Evolutionary conservation across 2,888 invertebrate species (phyloP).

Genomic region (Sphecodes monilicornis): DNA sequence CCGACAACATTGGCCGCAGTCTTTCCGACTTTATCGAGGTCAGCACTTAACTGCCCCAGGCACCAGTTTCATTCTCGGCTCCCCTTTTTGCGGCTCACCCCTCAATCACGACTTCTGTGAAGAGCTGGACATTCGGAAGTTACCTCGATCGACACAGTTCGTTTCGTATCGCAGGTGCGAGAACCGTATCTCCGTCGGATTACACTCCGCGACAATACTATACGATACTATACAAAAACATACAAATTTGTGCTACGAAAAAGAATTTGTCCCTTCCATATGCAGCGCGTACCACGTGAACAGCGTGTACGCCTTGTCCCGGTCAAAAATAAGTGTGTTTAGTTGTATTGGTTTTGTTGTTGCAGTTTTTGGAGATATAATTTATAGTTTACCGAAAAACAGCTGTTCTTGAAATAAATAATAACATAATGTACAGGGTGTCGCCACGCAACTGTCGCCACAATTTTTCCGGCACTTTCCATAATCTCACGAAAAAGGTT

Average conservation of each 20-base stretch:
- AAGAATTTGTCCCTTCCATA: neutral
- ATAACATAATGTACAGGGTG: too few species aligned
- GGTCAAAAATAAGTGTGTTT: too few species aligned
- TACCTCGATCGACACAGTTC: constrained; percentile 52
- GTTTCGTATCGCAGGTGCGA: constrained; percentile 22
- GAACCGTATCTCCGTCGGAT: neutral
- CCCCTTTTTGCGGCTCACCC: constrained; percentile 26
- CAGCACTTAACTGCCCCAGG: constrained; percentile 30
- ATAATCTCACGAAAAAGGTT: too few species aligned
- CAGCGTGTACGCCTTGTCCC: too few species aligned
- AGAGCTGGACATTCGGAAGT: constrained; percentile 34
- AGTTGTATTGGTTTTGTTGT: too few species aligned
- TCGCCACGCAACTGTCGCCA: too few species aligned
- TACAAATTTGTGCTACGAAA: neutral
- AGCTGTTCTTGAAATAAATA: too few species aligned
- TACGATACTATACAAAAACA: neutral
- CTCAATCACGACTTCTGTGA: constrained; percentile 42
- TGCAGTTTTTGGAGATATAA: too few species aligned
- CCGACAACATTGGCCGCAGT: neutral
- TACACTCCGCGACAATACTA: neutral
- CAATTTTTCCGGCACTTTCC: too few species aligned
- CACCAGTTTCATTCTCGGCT: constrained; percentile 29
- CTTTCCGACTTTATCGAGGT: constrained; percentile 49
- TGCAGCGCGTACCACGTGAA: too few species aligned
- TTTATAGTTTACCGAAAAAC: too few species aligned